These are phyloP conservation scores for Holothuria scabra DNA, from an alignment of 53 echinoderm and acorn worm species.

Conservation along the genomic window DNA sequence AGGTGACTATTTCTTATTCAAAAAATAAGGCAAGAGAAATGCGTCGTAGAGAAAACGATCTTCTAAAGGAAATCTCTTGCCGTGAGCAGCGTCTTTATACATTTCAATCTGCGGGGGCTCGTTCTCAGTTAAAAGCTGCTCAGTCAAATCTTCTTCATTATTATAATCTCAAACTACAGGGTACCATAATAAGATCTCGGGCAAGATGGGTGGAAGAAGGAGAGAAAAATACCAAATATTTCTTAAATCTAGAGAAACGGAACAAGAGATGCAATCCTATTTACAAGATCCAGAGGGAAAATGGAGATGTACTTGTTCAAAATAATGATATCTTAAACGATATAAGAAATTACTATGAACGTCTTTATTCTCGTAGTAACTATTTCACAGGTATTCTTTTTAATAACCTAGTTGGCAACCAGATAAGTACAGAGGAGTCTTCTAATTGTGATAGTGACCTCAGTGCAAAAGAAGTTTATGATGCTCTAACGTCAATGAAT, in stretches of 20 bases:
- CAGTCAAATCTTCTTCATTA: neutral
- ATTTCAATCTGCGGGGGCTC: neutral
- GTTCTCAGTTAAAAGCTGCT: neutral
- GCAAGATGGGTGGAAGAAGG: conserved; percentile 18
- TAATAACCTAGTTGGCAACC: neutral
- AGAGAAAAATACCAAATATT: conserved; percentile 15
- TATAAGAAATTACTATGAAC: neutral
- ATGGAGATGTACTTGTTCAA: no score
- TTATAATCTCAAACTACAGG: conserved; percentile 8
- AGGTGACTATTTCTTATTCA: conserved; percentile 1
- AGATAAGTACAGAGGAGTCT: no score
- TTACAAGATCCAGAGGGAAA: no score
- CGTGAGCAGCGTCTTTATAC: neutral
- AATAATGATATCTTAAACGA: neutral
- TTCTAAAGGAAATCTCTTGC: neutral
- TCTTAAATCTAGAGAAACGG: neutral
- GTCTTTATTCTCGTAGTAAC: neutral
- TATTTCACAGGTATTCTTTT: neutral
- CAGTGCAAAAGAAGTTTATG: no score
- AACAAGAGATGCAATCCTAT: neutral
- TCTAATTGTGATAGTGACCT: no score
- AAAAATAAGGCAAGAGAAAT: neutral
- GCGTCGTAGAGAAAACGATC: neutral
- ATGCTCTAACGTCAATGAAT: neutral
- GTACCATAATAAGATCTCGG: conserved; percentile 7